A percentile compares a stretch with the other conserved stretches of the same genome.
Conservation (phyloP, 1,140 invertebrate genomes). For the Nylanderia fulva region DNA sequence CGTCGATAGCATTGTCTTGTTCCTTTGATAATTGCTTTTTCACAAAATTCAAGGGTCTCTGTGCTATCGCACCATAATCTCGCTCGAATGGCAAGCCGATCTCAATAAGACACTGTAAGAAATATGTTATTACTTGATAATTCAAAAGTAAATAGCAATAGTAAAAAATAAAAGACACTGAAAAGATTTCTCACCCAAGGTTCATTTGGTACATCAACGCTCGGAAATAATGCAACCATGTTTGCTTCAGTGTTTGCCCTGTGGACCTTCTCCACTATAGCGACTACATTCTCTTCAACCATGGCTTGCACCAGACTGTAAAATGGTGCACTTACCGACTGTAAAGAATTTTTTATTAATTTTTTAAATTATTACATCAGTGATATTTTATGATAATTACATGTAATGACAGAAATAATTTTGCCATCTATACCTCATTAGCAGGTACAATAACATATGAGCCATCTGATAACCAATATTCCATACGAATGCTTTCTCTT, state of each 20-base stretch:
- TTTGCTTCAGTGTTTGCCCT: conserved; percentile 48
- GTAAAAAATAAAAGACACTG: neutral
- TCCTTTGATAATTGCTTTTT: conserved; percentile 62
- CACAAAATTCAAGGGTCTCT: conserved; percentile 59
- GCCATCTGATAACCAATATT: conserved; percentile 50
- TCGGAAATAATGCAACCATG: conserved; percentile 71
- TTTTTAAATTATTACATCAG: neutral
- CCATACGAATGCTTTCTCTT: conserved; percentile 57
- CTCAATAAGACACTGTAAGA: conserved; percentile 69
- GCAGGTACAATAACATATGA: conserved; percentile 67
- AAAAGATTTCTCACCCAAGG: conserved; percentile 71
- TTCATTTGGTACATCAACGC: conserved; percentile 63
- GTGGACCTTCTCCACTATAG: conserved; percentile 70
- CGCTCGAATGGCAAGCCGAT: conserved; percentile 68
- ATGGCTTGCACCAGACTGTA: conserved; percentile 72
- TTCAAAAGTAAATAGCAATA: no score
- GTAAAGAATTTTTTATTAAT: conserved; percentile 21
- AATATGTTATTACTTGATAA: conserved; percentile 2
- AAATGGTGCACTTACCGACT: conserved; percentile 46
- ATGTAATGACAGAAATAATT: conserved; percentile 7
- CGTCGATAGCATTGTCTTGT: conserved; percentile 64
- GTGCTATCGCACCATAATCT: conserved; percentile 62
- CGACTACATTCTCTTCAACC: conserved; percentile 63
- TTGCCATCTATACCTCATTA: neutral
- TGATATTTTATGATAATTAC: neutral